Evolutionary conservation across 2,113 vertebrate species (phyloP), one percentile per base, ranked within the genome.

Genomic region (Lophochroa leadbeateri): DNA sequence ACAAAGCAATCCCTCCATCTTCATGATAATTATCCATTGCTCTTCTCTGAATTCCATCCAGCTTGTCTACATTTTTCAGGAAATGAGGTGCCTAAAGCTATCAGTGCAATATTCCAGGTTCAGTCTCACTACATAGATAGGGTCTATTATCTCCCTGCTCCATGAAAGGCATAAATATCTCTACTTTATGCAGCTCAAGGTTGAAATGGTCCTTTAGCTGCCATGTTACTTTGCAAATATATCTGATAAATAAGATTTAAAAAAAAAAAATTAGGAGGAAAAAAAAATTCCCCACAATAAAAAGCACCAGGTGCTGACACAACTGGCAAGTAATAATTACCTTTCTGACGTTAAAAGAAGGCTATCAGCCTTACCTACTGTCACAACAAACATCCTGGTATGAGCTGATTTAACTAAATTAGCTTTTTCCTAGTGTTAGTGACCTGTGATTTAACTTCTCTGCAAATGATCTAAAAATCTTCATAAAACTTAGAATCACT

Each of bases 191-290:
- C 85, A 88, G 80, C 82, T 96, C 92, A 88, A 95, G 88, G 90
- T 95, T 96, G 82, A 92, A 96, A 67, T 64, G 25, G 50, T 75
- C 55, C 72, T 94, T 93, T 60, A 90, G 43, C 47, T 96, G 85
- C 79, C 88, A 90, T 52, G 53, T 71, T 81, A 63, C 76, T 96
- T 96, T 93, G 79, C 72, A 95, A 93, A 84, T 90, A 70, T 58
- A 81, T 86, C 69, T 88, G 76, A 92, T 25, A 58, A 81, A 70
- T 74, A 94, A 96, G 64, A 82, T 37, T 31, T 5, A 19, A 35
- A 8, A 25, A 29, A 65, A 76, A 94, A 77, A 29, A 8, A 60
- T 86, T 77, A 44, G 12, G 17, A 31, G 14, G 2, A 18, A 4
- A 13, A 83, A 89, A 58, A 28, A 31, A 2, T 11, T 58, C 57